Conservation (phyloP, 2,888 invertebrate genomes). For the Carterocephalus palaemon region DNA sequence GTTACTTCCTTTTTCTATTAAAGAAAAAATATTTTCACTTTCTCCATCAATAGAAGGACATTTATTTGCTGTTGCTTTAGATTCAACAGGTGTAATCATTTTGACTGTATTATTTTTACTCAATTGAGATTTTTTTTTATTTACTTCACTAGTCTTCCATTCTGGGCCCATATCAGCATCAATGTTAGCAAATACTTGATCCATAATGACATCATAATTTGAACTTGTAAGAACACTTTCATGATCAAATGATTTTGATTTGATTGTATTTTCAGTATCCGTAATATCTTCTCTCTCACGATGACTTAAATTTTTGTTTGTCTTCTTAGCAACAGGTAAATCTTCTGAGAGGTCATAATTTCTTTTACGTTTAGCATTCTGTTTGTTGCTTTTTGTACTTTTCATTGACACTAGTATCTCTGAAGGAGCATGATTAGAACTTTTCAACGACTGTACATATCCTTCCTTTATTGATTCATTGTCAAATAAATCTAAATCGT, state of each 20-base stretch:
- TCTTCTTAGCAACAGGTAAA: slow-evolving; percentile 48
- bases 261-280: slow-evolving; percentile 13
- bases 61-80: background rate
- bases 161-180: slow-evolving; percentile 55
- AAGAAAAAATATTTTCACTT: slow-evolving; percentile 67
- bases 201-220: slow-evolving; percentile 62
- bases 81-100: background rate
- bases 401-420: slow-evolving; percentile 51
- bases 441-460: slow-evolving; percentile 45
- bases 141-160: slow-evolving; percentile 21
- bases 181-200: slow-evolving; percentile 64
- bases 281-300: slow-evolving; percentile 12
- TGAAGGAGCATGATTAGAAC: slow-evolving; percentile 47
- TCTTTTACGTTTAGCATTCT: slow-evolving; percentile 48
- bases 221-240: slow-evolving; percentile 48
- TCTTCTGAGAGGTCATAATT: slow-evolving; percentile 38
- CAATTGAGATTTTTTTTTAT: background rate
- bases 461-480: slow-evolving; percentile 54
- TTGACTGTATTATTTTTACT: background rate
- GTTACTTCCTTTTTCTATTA: slow-evolving; percentile 42
- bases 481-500: slow-evolving; percentile 61
- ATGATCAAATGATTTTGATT: slow-evolving; percentile 31
- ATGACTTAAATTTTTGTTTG: slow-evolving; percentile 37
- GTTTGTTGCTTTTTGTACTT: slow-evolving; percentile 41
- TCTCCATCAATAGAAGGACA: slow-evolving; percentile 5